Evolutionary conservation across 2,113 vertebrate genomes (phyloP), one percentile per base, ranked within the genome.

Genomic region (Corythoichthys haematopterus): DNA sequence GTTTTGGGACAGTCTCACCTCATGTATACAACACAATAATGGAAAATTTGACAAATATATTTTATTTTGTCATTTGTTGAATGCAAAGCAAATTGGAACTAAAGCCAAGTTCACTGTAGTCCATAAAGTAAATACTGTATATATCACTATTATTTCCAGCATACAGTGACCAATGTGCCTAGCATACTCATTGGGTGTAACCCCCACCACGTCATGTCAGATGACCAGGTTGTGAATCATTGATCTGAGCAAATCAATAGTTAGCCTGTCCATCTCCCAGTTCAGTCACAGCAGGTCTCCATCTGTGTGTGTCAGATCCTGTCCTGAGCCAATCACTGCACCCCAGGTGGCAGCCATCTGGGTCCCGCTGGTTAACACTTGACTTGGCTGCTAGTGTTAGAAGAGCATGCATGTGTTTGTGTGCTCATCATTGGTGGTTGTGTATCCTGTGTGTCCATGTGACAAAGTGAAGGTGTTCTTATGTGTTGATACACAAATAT

Each of bases 211-310:
- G 28, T 56, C 59, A 66, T 77, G 80, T 86, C 79, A 74, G 79
- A 83, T 77, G 72, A 81, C 80, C 87, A 87, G 87, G 87, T 86
- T 88, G 87, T 76, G 78, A 88, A 77, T 84, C 90, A 90, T 82
- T 84, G 88, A 89, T 86, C 88, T 88, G 85, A 83, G 78, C 80
- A 89, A 87, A 87, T 87, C 84, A 85, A 88, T 87, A 85, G 70
- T 75, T 77, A 78, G 74, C 65, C 71, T n/a, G 78, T 84, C 84
- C 87, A 80, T 87, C 82, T 86, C 70, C 57, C 64, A 33, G 75
- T 78, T 43, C 75, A 66, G 69, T 76, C 78, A 76, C 74, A 67
- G 79, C 74, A 68, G 71, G 84, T 84, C 57, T 56, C 85, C 88
- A 88, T 88, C 85, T 89, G 84, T 78, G 58, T 46, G 5, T 28